Base-by-base conservation (phyloP, 1,140 invertebrate genomes). In the Drepana arcuata region DNA sequence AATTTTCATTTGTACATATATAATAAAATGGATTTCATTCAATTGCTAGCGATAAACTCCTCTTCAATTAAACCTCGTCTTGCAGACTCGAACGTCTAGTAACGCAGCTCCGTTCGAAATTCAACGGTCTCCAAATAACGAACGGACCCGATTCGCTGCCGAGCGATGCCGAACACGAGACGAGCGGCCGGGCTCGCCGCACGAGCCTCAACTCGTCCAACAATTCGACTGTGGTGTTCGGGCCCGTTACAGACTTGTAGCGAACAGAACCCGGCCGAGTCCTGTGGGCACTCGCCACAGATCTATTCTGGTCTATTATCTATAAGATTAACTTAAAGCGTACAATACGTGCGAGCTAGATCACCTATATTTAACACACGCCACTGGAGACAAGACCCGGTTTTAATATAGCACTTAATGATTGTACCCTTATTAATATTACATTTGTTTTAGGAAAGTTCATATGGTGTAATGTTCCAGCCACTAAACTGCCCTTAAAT, bases 201-300 rank as follows among this genome's bases (percentile, higher is more conserved):
- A 64, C 60, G 16, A 70, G 67, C 62, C 35, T 50, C 34, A 73
- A 69, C 41, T 73, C 67, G 34, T 66, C 45, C 32, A 71, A 49
- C 43, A 69, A 61, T 43, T 63, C 64, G 1, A 71, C 73, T 1
- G 72, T 83, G 9, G 72, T 84, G 6, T 75, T 83, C 44, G 83
- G 83, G 2, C 78, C 80, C 0, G 80, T 84, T 9, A 84, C 83
- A 1, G 83, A 84, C 47, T 83, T 84, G 65, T 84, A 81, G 69
- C 74, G 67, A 67, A 72, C 44, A 55, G 56, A 60, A 30, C 3
- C 63, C 13, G 56, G 39, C 14, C 55, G 56, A 38, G 30, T 60
- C 13, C 36, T 58, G 13, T 58, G 51, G 31, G 27, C 46, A 14
- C 16, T 74, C 2, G 45, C 46, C 18, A 35, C 57, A 10, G 68